Evolutionary conservation across 2,113 vertebrate species (phyloP).

Genomic region (Oreocharis arfaki): DNA sequence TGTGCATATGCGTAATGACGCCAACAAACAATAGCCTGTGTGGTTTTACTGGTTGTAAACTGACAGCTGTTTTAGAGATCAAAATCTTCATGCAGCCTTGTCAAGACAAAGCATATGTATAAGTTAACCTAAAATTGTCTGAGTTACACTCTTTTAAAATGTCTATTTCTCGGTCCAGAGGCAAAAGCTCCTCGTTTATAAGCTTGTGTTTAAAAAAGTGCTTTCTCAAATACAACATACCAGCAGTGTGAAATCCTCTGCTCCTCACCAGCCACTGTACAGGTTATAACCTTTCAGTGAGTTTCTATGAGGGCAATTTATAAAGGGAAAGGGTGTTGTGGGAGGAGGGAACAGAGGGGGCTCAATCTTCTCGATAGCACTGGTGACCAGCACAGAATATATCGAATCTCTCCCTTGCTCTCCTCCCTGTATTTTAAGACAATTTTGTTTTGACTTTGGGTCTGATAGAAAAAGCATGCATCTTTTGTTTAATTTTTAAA

Average conservation of each 20-base stretch:
- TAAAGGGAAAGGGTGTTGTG: neutral
- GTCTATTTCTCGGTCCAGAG: neutral
- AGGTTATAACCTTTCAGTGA: neutral
- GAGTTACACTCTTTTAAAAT: neutral
- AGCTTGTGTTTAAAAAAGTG: neutral
- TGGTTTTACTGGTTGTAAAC: neutral
- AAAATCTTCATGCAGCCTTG: neutral
- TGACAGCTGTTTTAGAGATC: neutral
- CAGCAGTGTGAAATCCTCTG: neutral
- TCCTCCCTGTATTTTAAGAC: neutral
- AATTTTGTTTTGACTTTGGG: neutral
- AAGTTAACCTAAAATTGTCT: neutral
- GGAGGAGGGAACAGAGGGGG: neutral
- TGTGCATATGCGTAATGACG: neutral
- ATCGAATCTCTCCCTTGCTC: fast-evolving
- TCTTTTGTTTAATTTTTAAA: neutral
- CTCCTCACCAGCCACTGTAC: neutral
- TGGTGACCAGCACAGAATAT: neutral
- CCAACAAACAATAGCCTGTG: neutral
- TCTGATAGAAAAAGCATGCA: neutral
- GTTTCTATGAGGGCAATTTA: neutral
- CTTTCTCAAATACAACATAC: fast-evolving
- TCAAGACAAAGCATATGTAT: neutral
- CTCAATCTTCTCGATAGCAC: neutral
- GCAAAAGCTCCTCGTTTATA: neutral